A percentile compares a stretch with the other conserved stretches of the same genome.
Conservation (phyloP, 1,140 invertebrate species). For the Hylaeus volcanicus region DNA sequence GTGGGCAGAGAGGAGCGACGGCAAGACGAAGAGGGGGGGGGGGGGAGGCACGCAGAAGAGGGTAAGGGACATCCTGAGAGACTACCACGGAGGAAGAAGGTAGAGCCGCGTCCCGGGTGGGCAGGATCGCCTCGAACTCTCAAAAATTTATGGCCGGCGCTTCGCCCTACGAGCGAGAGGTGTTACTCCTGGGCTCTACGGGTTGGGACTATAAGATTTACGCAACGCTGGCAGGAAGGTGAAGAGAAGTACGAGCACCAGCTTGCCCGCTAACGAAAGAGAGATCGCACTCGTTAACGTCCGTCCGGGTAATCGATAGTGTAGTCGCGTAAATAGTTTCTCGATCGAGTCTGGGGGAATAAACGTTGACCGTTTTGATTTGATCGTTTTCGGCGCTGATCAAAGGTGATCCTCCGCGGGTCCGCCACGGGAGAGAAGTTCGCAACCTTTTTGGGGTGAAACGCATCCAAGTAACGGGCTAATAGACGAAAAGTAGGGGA, state of each 20-base stretch:
- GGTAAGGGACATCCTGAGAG: slow-evolving; percentile 49
- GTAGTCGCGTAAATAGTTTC: slow-evolving; percentile 1
- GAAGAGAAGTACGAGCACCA: slow-evolving; percentile 44
- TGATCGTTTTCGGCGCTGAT: background rate
- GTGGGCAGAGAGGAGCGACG: slow-evolving; percentile 29
- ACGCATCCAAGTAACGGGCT: no score
- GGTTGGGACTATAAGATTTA: slow-evolving; percentile 72
- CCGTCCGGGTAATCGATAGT: slow-evolving; percentile 61
- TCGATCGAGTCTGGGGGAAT: background rate
- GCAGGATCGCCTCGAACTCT: slow-evolving; percentile 70
- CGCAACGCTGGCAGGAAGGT: slow-evolving; percentile 68
- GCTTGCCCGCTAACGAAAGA: slow-evolving; percentile 61
- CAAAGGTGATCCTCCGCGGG: no score
- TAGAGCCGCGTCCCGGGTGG: slow-evolving; percentile 71
- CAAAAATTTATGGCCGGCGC: slow-evolving; percentile 79
- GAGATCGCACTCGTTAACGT: slow-evolving; percentile 65
- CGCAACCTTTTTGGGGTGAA: no score
- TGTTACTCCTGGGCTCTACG: slow-evolving; percentile 67
- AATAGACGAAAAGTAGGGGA: no score
- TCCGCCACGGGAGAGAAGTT: no score
- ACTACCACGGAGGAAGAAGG: slow-evolving; percentile 39
- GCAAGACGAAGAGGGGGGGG: background rate
- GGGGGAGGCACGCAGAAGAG: background rate
- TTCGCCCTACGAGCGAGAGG: slow-evolving; percentile 70
- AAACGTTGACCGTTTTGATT: background rate